Percentiles rank a stretch among this genome's conserved stretches.
Evolutionary conservation across 2,888 invertebrate genomes (phyloP).

Genomic region (Parnassius smintheus): DNA sequence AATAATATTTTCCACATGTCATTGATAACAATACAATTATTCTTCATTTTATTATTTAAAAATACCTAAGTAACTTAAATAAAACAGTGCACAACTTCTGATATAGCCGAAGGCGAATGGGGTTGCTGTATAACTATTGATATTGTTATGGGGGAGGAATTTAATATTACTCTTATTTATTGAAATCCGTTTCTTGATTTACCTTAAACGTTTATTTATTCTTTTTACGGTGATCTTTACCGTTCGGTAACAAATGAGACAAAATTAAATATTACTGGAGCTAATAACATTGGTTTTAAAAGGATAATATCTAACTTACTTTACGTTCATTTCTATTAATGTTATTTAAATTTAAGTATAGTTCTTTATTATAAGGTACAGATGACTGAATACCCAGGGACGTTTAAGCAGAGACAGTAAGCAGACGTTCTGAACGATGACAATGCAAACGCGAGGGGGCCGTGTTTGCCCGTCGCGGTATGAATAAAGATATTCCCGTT

Average conservation of each 20-base stretch:
- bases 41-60: conserved; percentile 2
- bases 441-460: conserved; percentile 68
- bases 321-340: neutral
- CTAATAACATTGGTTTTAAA: neutral
- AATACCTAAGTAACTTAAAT: neutral
- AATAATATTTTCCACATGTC: no score
- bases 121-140: conserved; percentile 67
- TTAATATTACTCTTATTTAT: conserved; percentile 79
- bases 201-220: conserved; percentile 54
- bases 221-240: conserved; percentile 15
- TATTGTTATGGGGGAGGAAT: conserved; percentile 75
- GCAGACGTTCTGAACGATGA: conserved; percentile 67
- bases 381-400: conserved; percentile 8
- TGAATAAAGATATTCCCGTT: conserved; percentile 81
- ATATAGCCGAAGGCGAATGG: conserved; percentile 65
- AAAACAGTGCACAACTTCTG: conserved; percentile 56
- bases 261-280: neutral
- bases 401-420: conserved; percentile 52
- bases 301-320: neutral
- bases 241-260: neutral
- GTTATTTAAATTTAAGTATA: conserved; percentile 19
- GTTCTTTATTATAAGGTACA: conserved; percentile 14
- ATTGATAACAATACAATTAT: no score
- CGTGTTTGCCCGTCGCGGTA: conserved; percentile 70
- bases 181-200: conserved; percentile 73